Base-by-base conservation (phyloP, 2,888 invertebrate genomes). In the Eucriotettix oculatus region DNA sequence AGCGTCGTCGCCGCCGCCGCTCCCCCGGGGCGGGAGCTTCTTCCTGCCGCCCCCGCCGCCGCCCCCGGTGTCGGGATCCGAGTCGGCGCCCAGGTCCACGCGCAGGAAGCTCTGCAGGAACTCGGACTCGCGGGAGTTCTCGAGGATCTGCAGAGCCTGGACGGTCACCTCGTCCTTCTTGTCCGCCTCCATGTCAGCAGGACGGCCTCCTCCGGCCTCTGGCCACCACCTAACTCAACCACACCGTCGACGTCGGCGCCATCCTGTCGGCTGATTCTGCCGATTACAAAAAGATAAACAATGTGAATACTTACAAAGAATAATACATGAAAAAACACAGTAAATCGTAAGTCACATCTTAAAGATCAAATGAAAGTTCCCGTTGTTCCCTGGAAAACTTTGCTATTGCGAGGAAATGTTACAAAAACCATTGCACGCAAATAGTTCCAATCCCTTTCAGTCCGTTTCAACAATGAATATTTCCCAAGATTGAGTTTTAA, bases 51-150 rank as follows among this genome's bases (percentile, higher is more conserved):
- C 55, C 43, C 41, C 60, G 61, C 58, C 58, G 55, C 52, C 12
- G 58, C 41, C 54, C 61, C 60, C 44, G 58, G 66, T 65, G 72
- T 70, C 56, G 68, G 67, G 16, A 66, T 63, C 59, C 68, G 53
- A 62, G 63, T 58, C 58, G 40, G 79, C 78, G 2, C 79, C 81
- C 10, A 80, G 74, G 42, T 83, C 86, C 17, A 86, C 81, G 58
- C 88, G 78, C 16, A 87, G 84, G 70, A 87, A 90, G 70, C 88
- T 88, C 74, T 88, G 87, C 16, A 90, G 71, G 67, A 89, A 80
- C 70, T 90, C 89, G 14, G 84, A 83, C 66, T 87, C 82, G 68
- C 84, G 79, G 54, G 82, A 81, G 42, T 82, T 78, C 58, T 83
- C 83, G n/a, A 86, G 74, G 58, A 85, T 83, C 56, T 77, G 77